Percentiles rank a stretch among this genome's conserved stretches.
Evolutionary conservation across 2,797 vertebrate genomes (phyloP).

Genomic region (Scolopax rusticola): DNA sequence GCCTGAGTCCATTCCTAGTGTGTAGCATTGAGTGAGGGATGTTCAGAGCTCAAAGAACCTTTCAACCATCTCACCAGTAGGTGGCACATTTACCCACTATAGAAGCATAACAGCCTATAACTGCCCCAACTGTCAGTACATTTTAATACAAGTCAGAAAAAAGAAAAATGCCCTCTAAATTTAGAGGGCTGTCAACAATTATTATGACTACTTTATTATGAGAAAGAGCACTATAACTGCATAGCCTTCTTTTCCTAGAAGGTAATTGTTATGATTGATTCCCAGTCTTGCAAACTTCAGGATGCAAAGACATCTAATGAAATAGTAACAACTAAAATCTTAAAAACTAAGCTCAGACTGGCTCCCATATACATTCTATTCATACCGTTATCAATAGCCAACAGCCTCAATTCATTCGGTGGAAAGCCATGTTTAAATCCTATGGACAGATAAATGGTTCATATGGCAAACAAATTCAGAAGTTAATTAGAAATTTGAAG

Average conservation of each 20-base stretch:
- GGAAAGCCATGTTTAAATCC: background rate
- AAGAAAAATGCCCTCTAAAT: background rate
- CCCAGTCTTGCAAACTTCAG: background rate
- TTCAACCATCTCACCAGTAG: conserved; percentile 56
- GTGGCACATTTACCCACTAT: conserved; percentile 39
- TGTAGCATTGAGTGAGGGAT: conserved; percentile 25
- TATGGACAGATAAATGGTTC: background rate
- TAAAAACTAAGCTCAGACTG: background rate
- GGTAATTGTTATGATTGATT: background rate
- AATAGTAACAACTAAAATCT: background rate
- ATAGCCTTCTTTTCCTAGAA: background rate
- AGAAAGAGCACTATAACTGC: background rate
- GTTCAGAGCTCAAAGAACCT: conserved; percentile 16
- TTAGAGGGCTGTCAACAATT: background rate
- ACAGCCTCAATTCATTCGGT: background rate
- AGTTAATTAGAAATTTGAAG: background rate
- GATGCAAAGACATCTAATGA: background rate
- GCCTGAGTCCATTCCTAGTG: conserved; percentile 3
- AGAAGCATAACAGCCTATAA: conserved; percentile 27
- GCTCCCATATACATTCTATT: background rate
- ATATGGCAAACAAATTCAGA: background rate
- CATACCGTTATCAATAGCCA: background rate
- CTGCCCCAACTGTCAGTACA: conserved; percentile 20
- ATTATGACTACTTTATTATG: background rate
- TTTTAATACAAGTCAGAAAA: background rate